Percentiles rank a stretch among this genome's conserved stretches.
Evolutionary conservation across 2,113 vertebrate genomes (phyloP).

Genomic region (Trinectes maculatus): DNA sequence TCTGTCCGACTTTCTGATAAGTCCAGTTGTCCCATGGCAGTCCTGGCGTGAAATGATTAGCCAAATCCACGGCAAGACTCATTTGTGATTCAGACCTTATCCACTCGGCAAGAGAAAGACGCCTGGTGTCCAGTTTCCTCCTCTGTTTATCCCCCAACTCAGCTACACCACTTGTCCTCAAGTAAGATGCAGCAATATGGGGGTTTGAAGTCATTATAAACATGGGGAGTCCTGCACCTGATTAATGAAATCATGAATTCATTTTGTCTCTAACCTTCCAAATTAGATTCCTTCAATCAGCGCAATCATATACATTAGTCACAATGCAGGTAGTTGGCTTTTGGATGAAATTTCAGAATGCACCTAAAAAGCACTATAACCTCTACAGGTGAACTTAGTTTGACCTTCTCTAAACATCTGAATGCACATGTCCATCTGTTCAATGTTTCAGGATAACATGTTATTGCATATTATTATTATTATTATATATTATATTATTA

Average conservation of each 20-base stretch:
- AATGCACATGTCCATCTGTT: not conserved
- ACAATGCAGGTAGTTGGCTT: not conserved
- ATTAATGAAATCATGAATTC: constrained; percentile 85
- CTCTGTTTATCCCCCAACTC: constrained; percentile 74
- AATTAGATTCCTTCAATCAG: constrained; percentile 59
- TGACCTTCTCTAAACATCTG: not conserved
- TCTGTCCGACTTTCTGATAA: constrained; percentile 65
- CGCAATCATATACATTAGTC: not conserved
- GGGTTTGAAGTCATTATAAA: constrained; percentile 78
- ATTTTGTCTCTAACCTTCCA: constrained; percentile 72
- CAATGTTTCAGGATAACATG: not conserved
- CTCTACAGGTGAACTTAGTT: not conserved
- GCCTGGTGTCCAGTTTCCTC: constrained; percentile 67
- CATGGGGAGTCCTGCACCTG: constrained; percentile 61
- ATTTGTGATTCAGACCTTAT: constrained; percentile 81
- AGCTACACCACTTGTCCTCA: constrained; percentile 67
- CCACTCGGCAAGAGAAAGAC: constrained; percentile 56
- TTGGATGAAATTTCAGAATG: not conserved
- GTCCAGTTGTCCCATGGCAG: constrained; percentile 75
- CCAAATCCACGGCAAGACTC: constrained; percentile 78
- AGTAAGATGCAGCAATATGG: constrained; percentile 55
- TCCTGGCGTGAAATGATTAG: constrained; percentile 77
- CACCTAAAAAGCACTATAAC: not conserved
- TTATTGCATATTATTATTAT: too few species aligned
- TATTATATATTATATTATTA: too few species aligned